Evolutionary conservation across 2,888 invertebrate species (phyloP).

Genomic region (Onthophagus sagittarius): DNA sequence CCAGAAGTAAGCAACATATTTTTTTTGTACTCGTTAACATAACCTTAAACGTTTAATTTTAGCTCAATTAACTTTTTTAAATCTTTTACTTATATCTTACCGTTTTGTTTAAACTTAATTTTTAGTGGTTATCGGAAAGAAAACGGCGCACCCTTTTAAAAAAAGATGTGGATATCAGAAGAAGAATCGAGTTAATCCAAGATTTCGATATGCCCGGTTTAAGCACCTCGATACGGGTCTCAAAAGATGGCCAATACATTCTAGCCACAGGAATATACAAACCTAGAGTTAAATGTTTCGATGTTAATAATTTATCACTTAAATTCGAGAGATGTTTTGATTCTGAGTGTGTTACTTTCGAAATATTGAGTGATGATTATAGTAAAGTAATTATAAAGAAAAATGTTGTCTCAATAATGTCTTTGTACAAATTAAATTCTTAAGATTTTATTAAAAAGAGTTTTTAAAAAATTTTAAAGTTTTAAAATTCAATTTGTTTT

Average conservation of each 20-base stretch:
- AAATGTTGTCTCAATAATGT: no score
- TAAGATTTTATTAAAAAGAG: no score
- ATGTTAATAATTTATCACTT: conserved; percentile 90
- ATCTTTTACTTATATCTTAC: conserved; percentile 1
- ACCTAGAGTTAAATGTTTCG: conserved; percentile 92
- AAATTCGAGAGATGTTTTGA: conserved; percentile 99
- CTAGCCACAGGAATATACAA: conserved; percentile 94
- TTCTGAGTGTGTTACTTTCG: conserved; percentile 92
- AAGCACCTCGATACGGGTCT: conserved; percentile 77
- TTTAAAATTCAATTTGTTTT: no score
- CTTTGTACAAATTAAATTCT: no score
- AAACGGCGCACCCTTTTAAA: conserved; percentile 77
- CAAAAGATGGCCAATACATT: conserved; percentile 89
- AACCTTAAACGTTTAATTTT: neutral
- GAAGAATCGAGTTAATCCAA: conserved; percentile 93
- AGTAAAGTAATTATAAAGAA: conserved; percentile 66
- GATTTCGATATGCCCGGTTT: conserved; percentile 99
- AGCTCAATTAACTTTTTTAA: neutral
- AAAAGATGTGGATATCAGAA: conserved; percentile 84
- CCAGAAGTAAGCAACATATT: conserved; percentile 70
- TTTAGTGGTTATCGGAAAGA: conserved; percentile 82
- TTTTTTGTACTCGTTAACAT: neutral
- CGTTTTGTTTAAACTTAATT: conserved; percentile 29
- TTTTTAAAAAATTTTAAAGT: no score
- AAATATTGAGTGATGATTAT: conserved; percentile 92